Conservation (phyloP, 2,888 invertebrate species). For the Apamea anceps region DNA sequence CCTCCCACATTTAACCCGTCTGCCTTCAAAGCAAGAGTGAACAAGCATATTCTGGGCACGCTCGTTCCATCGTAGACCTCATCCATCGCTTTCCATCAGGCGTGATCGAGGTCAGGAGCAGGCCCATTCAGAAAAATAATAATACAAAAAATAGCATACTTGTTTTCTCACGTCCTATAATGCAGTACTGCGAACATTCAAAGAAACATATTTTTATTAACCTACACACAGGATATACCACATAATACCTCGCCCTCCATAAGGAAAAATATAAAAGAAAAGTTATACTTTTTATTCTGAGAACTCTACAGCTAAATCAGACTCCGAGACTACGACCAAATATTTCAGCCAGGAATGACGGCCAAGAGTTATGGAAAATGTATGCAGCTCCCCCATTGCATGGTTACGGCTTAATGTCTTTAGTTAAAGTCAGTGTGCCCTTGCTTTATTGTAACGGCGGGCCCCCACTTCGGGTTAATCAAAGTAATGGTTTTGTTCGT, state of each 20-base stretch:
- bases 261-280: slow-evolving; percentile 23
- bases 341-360: slow-evolving; percentile 48
- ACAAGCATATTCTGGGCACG: neutral
- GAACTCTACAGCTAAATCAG: slow-evolving; percentile 37
- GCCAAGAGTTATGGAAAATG: slow-evolving; percentile 56
- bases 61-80: neutral
- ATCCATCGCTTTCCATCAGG: neutral
- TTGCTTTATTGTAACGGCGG: slow-evolving; percentile 52
- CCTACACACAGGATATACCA: neutral
- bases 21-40: no score
- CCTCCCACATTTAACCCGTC: no score
- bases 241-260: neutral
- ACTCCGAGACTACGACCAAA: slow-evolving; percentile 16
- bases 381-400: slow-evolving; percentile 59
- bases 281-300: slow-evolving; percentile 31
- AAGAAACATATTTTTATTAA: neutral
- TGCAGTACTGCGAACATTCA: neutral
- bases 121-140: neutral
- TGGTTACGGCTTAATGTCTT: slow-evolving; percentile 41
- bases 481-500: slow-evolving; percentile 64
- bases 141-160: no score
- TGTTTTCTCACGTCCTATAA: neutral
- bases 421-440: slow-evolving; percentile 47
- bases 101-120: neutral
- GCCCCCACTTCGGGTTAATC: slow-evolving; percentile 47